Conservation (phyloP, 1,140 invertebrate genomes). For the Rhagoletis pomonella region DNA sequence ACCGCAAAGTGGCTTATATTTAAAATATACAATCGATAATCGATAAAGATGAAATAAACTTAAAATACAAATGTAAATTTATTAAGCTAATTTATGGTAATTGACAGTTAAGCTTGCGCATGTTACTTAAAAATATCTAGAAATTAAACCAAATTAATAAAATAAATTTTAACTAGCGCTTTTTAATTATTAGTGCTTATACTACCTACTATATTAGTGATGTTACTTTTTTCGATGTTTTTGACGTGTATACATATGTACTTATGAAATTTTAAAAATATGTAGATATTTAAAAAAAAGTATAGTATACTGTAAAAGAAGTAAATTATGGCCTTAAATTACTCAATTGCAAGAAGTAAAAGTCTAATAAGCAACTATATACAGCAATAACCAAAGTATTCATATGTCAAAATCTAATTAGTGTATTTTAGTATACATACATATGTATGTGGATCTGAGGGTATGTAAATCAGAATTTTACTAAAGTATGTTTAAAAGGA, state of each 20-base stretch:
- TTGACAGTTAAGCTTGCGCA: neutral
- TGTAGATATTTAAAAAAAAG: conserved; percentile 33
- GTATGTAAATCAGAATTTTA: neutral
- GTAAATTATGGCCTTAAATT: conserved; percentile 46
- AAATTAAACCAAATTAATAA: neutral
- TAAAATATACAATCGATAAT: neutral
- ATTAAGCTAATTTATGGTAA: neutral
- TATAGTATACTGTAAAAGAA: neutral
- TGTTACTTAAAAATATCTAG: neutral
- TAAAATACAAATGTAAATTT: neutral
- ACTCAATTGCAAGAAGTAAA: conserved; percentile 37
- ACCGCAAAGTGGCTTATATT: conserved; percentile 59
- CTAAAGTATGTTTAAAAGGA: conserved; percentile 2
- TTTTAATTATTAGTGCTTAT: conserved; percentile 27
- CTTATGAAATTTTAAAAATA: conserved; percentile 12
- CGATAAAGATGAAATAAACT: neutral
- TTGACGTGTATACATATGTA: neutral
- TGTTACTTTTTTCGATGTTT: neutral
- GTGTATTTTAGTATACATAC: conserved; percentile 32
- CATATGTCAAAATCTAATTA: conserved; percentile 55
- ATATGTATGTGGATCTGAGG: neutral
- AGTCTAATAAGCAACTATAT: conserved; percentile 52
- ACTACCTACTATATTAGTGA: neutral
- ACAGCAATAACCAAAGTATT: conserved; percentile 60
- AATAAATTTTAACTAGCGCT: conserved; percentile 2